Percentiles rank a stretch among this genome's conserved stretches.
Evolutionary conservation across 2,113 vertebrate species (phyloP).

Genomic region (Balaenoptera acutorostrata): DNA sequence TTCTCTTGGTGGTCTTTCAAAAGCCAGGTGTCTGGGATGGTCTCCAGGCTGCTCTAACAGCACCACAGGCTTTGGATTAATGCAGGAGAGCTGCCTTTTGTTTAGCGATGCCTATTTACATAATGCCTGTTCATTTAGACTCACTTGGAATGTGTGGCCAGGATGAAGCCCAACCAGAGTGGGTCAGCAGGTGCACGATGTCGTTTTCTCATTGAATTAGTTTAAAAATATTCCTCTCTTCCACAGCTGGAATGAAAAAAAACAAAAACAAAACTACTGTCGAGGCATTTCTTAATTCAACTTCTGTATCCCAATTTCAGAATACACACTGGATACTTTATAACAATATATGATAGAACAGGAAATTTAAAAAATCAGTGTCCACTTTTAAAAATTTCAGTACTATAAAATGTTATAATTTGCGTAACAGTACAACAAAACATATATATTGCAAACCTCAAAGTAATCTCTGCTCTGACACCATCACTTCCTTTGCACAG

Average conservation of each 20-base stretch:
- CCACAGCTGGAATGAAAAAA: background rate
- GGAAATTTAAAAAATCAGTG: background rate
- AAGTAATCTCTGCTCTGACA: background rate
- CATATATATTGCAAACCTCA: background rate
- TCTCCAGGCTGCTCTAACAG: constrained; percentile 82
- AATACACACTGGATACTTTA: background rate
- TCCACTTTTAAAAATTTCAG: background rate
- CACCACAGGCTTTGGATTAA: constrained; percentile 81
- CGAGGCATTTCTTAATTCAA: background rate
- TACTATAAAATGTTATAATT: background rate
- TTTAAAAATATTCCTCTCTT: constrained; percentile 38
- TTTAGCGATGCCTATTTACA: constrained; percentile 76
- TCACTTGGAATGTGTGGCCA: constrained; percentile 66
- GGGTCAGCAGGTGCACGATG: constrained; percentile 62
- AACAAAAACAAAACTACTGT: background rate
- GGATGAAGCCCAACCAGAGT: constrained; percentile 57
- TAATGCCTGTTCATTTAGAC: constrained; percentile 80
- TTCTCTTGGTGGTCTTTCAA: constrained; percentile 84
- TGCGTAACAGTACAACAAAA: background rate
- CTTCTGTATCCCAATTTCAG: background rate
- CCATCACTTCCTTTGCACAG: background rate
- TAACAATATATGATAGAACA: background rate
- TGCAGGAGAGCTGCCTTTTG: constrained; percentile 74
- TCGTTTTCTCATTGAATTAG: constrained; percentile 69
- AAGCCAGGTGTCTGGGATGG: constrained; percentile 87